A percentile compares a stretch with the other conserved stretches of the same genome.
phyloP scores from a whole-genome alignment of 2,888 invertebrate species.

The Andrena hattorfiana region DNA sequence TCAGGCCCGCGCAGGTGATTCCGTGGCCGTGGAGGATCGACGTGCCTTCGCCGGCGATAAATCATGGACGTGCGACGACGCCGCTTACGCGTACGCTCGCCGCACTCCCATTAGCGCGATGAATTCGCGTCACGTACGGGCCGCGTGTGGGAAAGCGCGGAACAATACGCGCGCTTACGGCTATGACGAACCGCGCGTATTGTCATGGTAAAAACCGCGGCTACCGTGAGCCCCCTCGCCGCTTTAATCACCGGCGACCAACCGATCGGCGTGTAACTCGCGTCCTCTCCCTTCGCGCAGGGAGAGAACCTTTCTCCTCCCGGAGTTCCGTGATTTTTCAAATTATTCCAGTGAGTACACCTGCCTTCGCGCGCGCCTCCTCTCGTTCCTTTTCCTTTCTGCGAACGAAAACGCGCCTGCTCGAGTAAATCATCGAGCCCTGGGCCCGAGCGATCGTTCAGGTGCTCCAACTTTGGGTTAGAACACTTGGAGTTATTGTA shows the following conservation, averaged over 20 bases:
- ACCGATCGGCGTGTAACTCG: conserved; percentile 46
- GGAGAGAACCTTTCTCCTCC: conserved; percentile 21
- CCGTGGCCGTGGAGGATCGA: conserved; percentile 14
- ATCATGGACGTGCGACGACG: conserved; percentile 36
- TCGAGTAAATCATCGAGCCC: too few species aligned
- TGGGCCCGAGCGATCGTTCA: too few species aligned
- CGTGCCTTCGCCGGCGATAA: conserved; percentile 38
- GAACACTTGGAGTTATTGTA: too few species aligned
- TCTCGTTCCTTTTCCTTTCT: background rate
- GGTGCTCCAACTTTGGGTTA: too few species aligned
- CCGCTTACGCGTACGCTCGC: conserved; percentile 44
- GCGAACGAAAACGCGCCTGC: too few species aligned
- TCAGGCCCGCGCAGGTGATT: conserved; percentile 28
- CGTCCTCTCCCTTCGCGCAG: conserved; percentile 9
- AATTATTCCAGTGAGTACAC: conserved; percentile 35
- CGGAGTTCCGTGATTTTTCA: conserved; percentile 35
- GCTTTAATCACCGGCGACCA: conserved; percentile 55
- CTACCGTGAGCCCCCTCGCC: conserved; percentile 43
- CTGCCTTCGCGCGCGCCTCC: conserved; percentile 24
- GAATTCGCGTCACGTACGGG: conserved; percentile 78
- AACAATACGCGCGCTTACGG: conserved; percentile 72
- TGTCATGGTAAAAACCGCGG: conserved; percentile 69
- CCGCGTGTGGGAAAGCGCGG: conserved; percentile 77
- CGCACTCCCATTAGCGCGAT: conserved; percentile 74
- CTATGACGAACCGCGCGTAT: conserved; percentile 66